Conservation (phyloP, 2,113 vertebrate species). For the Anas platyrhynchos region DNA sequence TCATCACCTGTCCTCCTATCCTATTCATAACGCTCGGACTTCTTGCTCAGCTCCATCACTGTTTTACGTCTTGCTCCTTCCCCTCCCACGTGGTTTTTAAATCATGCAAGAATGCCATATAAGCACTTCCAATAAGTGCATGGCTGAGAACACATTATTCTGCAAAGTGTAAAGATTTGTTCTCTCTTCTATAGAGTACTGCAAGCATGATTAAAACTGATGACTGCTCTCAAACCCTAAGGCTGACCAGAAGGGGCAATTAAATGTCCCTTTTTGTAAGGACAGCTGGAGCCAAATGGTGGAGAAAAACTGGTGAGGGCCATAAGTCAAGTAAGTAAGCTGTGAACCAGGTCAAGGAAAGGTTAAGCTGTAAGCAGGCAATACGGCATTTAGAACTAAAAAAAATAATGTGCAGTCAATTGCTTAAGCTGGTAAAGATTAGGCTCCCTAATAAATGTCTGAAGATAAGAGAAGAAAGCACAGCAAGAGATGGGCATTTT, state of each 20-base stretch:
- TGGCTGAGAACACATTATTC: not conserved
- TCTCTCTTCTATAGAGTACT: not conserved
- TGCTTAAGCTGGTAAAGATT: not conserved
- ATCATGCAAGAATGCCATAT: not conserved
- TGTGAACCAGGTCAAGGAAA: constrained; percentile 49
- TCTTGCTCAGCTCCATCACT: not conserved
- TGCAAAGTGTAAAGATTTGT: not conserved
- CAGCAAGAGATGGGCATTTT: not conserved
- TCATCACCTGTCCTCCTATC: not conserved
- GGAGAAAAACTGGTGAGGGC: not conserved
- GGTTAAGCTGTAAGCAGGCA: constrained; percentile 49
- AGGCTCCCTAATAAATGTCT: not conserved
- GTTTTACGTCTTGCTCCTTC: not conserved
- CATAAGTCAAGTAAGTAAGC: constrained; percentile 28
- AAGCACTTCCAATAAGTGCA: not conserved
- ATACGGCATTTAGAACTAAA: not conserved
- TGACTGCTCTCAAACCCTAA: not conserved
- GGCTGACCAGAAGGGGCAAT: constrained; percentile 27
- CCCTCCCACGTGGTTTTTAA: not conserved
- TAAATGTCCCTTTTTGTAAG: constrained; percentile 12
- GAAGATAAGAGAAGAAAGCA: not conserved
- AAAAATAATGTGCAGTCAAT: not conserved
- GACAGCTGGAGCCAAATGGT: constrained; percentile 45
- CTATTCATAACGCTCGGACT: not conserved
- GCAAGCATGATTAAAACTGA: constrained; percentile 27